Percentiles rank a stretch among this genome's conserved stretches.
Conservation (phyloP, 2,888 invertebrate species). For the Argyra leucocephala region DNA sequence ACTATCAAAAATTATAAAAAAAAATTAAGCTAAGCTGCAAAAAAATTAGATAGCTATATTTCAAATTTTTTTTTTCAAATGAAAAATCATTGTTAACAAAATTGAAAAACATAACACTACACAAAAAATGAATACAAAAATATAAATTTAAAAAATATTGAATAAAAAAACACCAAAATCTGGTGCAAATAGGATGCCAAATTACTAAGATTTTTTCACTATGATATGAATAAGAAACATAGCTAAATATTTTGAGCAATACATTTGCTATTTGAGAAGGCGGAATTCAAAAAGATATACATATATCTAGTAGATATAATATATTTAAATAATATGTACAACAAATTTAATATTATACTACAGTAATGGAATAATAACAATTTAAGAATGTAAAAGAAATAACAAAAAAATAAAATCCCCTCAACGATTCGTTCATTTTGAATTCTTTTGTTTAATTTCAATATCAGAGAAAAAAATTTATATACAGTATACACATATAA, state of each 20-base stretch:
- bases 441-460: not conserved
- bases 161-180: not conserved
- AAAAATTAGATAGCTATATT: too few species aligned
- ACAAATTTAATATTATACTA: too few species aligned
- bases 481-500: too few species aligned
- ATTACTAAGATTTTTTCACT: slow-evolving; percentile 7
- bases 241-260: not conserved
- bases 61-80: too few species aligned
- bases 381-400: not conserved
- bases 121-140: not conserved
- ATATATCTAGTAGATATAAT: not conserved
- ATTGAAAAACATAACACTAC: not conserved
- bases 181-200: slow-evolving; percentile 9
- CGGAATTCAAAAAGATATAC: not conserved
- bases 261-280: not conserved
- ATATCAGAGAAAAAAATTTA: not conserved
- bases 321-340: too few species aligned
- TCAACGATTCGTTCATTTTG: not conserved
- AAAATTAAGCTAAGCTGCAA: too few species aligned
- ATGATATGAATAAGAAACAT: not conserved
- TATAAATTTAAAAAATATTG: not conserved
- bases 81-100: not conserved
- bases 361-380: not conserved
- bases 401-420: not conserved
- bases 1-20: too few species aligned